These are phyloP conservation scores for Sebastes itinus DNA, from an alignment of 2,797 vertebrate genomes.

Conservation along the genomic window DNA sequence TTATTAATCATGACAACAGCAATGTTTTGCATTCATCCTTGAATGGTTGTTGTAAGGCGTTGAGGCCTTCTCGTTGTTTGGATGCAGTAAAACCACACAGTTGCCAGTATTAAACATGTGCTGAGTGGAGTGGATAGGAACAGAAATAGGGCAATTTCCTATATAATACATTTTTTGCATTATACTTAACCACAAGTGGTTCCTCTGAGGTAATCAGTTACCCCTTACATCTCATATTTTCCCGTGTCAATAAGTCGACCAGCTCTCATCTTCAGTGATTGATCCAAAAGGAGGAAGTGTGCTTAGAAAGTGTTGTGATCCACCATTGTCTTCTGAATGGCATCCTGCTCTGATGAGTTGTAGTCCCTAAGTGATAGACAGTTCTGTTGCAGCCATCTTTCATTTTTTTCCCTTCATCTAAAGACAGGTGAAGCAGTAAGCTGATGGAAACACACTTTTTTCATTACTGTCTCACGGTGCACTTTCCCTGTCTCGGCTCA, in stretches of 20 bases:
- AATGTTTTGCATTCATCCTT: neutral
- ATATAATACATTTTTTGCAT: neutral
- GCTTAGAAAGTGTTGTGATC: constrained; percentile 55
- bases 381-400: constrained; percentile 62
- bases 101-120: neutral
- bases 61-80: neutral
- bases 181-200: constrained; percentile 2
- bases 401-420: constrained; percentile 56
- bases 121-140: neutral
- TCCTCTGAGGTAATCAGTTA: constrained; percentile 6
- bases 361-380: constrained; percentile 69
- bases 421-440: constrained; percentile 63
- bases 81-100: neutral
- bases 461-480: constrained; percentile 58
- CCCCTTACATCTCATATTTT: constrained; percentile 30
- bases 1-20: neutral
- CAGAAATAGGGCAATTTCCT: neutral
- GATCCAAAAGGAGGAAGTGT: constrained; percentile 46
- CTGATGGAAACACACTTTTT: constrained; percentile 71
- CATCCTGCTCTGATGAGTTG: constrained; percentile 54
- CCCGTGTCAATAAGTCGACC: constrained; percentile 52
- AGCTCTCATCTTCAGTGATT: constrained; percentile 42
- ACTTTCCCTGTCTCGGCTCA: constrained; percentile 48
- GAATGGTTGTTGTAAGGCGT: neutral
- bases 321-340: constrained; percentile 46